Evolutionary conservation across 2,797 vertebrate genomes (phyloP), one percentile per base, ranked within the genome.

Genomic region (Sebastes taczanowskii): DNA sequence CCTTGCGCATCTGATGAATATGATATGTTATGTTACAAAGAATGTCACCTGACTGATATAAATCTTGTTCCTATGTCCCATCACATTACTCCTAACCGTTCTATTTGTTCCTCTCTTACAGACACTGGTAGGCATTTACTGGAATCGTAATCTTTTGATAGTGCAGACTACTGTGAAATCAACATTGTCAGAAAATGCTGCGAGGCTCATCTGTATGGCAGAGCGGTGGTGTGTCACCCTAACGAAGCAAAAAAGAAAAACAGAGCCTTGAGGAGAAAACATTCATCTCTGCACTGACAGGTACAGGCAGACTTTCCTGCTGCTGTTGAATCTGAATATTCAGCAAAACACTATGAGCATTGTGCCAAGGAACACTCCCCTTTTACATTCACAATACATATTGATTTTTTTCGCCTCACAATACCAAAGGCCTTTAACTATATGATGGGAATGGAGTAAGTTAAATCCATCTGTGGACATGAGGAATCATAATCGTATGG

Each of bases 21-120:
- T 34, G 38, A 64, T 38, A 22, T 4, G 6, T 53, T 11, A 25
- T 20, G 34, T 27, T 42, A 35, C 23, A 68, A 52, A 77, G 14
- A 64, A 13, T 74, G 49, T 72, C 32, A 25, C 60, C 27, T 58
- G 10, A 29, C 16, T 32, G 49, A 38, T 53, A 58, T 42, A 46
- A 23, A 59, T 22, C 58, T 16, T 75, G 20, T 23, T 78, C 38
- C 14, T 35, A 5, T 67, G 29, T 76, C 7, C 5, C 7, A 71
- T 68, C 52, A 73, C 8, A 58, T 52, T 18, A 16, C 68, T 58
- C 9, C 62, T 87, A 66, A 89, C 72, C 77, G 46, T 77, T 78
- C 6, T 75, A 8, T 77, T 80, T 80, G 30, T 74, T 81, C 23
- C 61, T 82, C 42, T 88, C 10, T 85, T 81, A 35, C 89, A 94